Percentiles rank a stretch among this genome's conserved stretches.
Evolutionary conservation across 37 sponge, comb jelly and placozoan genomes (phyloP).

Genomic region (Geodia barretti): DNA sequence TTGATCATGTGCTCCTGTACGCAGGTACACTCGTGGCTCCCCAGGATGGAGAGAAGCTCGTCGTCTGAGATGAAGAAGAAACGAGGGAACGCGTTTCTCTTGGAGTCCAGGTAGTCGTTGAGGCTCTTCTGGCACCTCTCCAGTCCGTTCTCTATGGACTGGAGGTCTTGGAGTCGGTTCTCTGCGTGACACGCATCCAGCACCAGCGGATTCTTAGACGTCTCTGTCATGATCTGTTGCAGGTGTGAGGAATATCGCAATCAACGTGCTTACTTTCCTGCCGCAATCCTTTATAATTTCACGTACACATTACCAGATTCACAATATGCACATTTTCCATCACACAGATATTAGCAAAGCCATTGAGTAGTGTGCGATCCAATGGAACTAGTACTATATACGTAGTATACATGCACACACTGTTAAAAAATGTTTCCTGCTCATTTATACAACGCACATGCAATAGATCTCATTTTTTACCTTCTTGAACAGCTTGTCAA

Average conservation of each 20-base stretch:
- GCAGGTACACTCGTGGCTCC: constrained; percentile 95
- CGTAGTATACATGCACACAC: not conserved
- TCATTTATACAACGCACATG: not conserved
- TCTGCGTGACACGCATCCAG: constrained; percentile 90
- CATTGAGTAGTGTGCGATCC: no score
- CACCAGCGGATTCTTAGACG: constrained; percentile 91
- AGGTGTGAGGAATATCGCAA: not conserved
- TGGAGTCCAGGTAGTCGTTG: constrained; percentile 99
- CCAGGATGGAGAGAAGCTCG: constrained; percentile 96
- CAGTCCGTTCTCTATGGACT: constrained; percentile 85
- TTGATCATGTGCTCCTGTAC: constrained; percentile 99
- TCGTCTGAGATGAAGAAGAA: constrained; percentile 99
- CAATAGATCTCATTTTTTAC: constrained; percentile 14
- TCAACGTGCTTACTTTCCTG: not conserved
- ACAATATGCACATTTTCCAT: no score
- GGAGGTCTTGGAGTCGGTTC: constrained; percentile 88
- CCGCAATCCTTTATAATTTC: not conserved
- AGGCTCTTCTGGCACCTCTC: constrained; percentile 98
- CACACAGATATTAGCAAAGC: no score
- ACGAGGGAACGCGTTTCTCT: constrained; percentile 98
- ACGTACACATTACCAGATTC: no score
- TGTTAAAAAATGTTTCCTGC: not conserved
- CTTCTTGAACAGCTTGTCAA: constrained; percentile 99
- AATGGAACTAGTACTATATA: no score
- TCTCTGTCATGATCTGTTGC: constrained; percentile 91